Base-by-base conservation (phyloP, 2,113 vertebrate species). In the Herpailurus yagouaroundi region DNA sequence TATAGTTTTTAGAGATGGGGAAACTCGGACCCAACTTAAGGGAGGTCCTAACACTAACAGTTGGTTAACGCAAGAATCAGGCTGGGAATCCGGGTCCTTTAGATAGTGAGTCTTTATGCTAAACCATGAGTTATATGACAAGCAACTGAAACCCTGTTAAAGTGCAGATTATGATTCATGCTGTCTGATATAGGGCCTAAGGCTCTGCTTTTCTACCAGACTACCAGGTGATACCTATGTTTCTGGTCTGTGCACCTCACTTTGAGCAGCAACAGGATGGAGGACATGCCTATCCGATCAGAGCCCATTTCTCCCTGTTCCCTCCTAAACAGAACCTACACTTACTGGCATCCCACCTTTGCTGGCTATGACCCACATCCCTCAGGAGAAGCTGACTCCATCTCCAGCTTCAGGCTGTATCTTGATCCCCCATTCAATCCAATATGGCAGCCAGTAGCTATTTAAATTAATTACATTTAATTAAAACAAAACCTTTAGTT, bases 341-440 rank as follows among this genome's bases (percentile, higher is more conserved):
- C 63, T 71, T 69, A 55, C 31, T 80, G 1, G 41, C 3, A 10
- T 38, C 9, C 48, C 11, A 6, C 6, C 7, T 86, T 29, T 41
- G 6, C 27, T 8, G 12, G 10, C 10, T 21, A 64, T 0, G 41
- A 3, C 5, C 2, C 57, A 68, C 3, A 8, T 45, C 12, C 52
- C 45, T n/a, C 68, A 48, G 38, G 33, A 38, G 16, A 64, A 31
- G 41, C 4, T 52, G 50, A 80, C 45, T 31, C 29, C 76, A 7
- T 64, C 31, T 64, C 19, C 6, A 68, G 41, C 57, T 96, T 25
- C n/a, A 48, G 7, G 2, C 4, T 60, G 11, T 4, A 4, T 13
- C 36, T 36, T 64, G 73, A 45, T 71, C 27, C n/a, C 5, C 12
- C 71, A 1, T 8, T 77, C 18, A 80, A 14, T 38, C 11, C 19